A percentile compares a stretch with the other conserved stretches of the same genome.
These are phyloP conservation scores for Saimiri boliviensis DNA, from an alignment of 2,113 vertebrate species.

Conservation along the genomic window DNA sequence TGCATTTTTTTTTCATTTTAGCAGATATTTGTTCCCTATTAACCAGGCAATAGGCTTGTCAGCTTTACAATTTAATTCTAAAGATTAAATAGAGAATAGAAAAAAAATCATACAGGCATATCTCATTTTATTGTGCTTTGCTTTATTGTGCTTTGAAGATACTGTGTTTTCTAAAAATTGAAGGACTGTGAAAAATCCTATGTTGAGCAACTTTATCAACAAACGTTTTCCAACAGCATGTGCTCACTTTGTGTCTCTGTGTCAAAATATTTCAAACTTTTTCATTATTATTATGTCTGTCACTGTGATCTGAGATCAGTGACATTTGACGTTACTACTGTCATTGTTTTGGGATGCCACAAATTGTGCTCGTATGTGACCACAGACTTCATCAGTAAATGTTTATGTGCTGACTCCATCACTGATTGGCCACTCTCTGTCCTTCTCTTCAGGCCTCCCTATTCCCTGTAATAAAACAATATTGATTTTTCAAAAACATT, in stretches of 20 bases:
- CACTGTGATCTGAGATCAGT: neutral
- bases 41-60: neutral
- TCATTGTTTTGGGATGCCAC: neutral
- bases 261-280: neutral
- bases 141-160: neutral
- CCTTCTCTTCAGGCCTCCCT: neutral
- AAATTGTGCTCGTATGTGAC: neutral
- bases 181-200: neutral
- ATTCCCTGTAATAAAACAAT: neutral
- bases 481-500: neutral
- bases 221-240: neutral
- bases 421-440: neutral
- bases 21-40: neutral
- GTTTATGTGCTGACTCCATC: neutral
- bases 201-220: neutral
- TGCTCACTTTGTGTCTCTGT: neutral
- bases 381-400: neutral
- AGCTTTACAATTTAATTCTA: neutral
- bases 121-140: neutral
- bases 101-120: neutral
- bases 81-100: neutral
- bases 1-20: constrained; percentile 10
- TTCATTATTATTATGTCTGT: neutral
- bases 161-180: neutral
- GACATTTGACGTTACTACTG: neutral